Conservation (phyloP, 2,113 vertebrate genomes). For the Danio rerio region DNA sequence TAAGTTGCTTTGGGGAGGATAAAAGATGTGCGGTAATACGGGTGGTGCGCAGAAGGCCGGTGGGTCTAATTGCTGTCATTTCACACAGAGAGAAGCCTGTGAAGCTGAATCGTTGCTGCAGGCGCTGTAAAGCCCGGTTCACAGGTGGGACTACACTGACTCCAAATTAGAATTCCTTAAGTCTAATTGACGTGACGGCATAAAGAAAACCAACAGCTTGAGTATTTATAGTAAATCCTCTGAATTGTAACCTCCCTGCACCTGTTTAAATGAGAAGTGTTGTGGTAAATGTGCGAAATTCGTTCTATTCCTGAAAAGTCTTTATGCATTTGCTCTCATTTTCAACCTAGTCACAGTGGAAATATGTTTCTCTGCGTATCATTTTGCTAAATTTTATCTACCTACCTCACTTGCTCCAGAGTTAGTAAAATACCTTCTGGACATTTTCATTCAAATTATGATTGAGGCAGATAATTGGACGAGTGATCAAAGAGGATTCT, state of each 20-base stretch:
- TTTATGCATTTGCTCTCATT: not conserved
- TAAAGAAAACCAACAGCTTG: constrained; percentile 29
- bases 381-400: too few species aligned
- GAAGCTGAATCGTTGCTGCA: constrained; percentile 45
- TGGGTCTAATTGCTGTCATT: constrained; percentile 52
- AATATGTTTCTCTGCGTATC: too few species aligned
- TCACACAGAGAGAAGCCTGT: constrained; percentile 37
- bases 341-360: not conserved
- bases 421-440: too few species aligned
- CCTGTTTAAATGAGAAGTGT: constrained; percentile 25
- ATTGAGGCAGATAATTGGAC: too few species aligned
- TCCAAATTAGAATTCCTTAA: constrained; percentile 51
- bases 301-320: not conserved
- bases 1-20: constrained; percentile 49
- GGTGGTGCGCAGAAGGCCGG: constrained; percentile 26
- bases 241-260: constrained; percentile 26
- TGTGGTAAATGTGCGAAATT: not conserved
- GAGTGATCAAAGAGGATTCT: too few species aligned
- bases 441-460: too few species aligned
- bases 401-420: too few species aligned
- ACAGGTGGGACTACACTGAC: constrained; percentile 34
- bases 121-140: constrained; percentile 36
- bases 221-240: constrained; percentile 48
- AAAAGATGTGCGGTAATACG: constrained; percentile 49
- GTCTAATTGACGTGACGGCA: constrained; percentile 54